phyloP scores from a whole-genome alignment of 2,797 vertebrate genomes.

The Hipposideros larvatus region DNA sequence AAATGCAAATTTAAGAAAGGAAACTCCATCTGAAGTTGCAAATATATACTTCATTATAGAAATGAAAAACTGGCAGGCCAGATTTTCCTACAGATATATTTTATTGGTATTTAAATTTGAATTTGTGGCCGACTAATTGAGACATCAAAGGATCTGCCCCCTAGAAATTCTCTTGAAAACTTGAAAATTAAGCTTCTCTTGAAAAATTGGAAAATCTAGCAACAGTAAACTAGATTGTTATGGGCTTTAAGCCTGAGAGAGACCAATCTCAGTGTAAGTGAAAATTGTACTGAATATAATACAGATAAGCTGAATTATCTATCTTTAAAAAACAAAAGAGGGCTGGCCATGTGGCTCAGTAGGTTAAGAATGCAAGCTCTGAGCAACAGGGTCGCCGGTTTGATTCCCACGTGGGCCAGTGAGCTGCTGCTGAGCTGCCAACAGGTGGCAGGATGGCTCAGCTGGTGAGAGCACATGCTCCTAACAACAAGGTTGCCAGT shows the following conservation, averaged over 20 bases:
- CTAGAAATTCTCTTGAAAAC: not conserved
- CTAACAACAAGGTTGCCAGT: too few relatives aligned
- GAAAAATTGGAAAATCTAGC: slow-evolving; percentile 4
- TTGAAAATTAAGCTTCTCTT: not conserved
- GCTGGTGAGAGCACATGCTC: too few relatives aligned
- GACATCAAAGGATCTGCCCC: not conserved
- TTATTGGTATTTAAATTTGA: slow-evolving; percentile 24
- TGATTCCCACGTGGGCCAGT: too few relatives aligned
- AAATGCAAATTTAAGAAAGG: slow-evolving; percentile 12
- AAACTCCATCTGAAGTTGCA: not conserved
- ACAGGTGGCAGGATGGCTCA: too few relatives aligned
- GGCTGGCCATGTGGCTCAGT: too few relatives aligned
- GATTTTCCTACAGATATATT: not conserved
- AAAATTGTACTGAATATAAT: not conserved
- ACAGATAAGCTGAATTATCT: not conserved
- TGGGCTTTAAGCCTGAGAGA: not conserved
- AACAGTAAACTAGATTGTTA: not conserved
- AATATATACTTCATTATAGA: not conserved
- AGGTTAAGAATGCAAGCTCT: too few relatives aligned
- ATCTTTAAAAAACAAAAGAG: not conserved
- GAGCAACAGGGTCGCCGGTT: too few relatives aligned
- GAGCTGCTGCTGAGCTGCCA: too few relatives aligned
- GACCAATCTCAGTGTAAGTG: not conserved
- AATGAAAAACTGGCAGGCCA: slow-evolving; percentile 1
- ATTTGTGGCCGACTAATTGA: not conserved